Evolutionary conservation across 2,888 invertebrate species (phyloP), one percentile per base, ranked within the genome.

Genomic region (Cryptus viduatorius): DNA sequence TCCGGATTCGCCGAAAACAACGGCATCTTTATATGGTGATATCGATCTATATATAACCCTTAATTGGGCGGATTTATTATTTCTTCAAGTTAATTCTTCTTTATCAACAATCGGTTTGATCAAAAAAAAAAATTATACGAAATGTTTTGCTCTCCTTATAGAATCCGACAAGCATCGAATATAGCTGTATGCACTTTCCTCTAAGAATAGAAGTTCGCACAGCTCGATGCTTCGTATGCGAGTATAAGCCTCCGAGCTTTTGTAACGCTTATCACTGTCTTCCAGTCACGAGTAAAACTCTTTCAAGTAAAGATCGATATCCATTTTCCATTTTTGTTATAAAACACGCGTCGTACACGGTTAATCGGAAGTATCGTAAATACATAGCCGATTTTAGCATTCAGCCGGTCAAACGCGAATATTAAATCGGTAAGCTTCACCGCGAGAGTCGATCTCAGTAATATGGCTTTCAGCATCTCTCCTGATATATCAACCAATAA

Each of bases 191-290:
- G 16, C 56, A 24, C 56, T 42, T n/a, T 16, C 8, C 56, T 48
- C 82, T 19, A 14, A 72, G 61, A 78, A 73, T 81, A 81, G 76
- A 76, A 75, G 53, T 64, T 76, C 64, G 53, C 61, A 81, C 61
- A 75, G 44, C 75, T 69, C 79, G 75, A 10, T 53, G 53, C 75
- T 79, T 24, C 53, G 37, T 42, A 65, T 61, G 53, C 56, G 69
- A 75, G 64, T 75, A 65, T 5, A 64, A 69, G 56, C 64, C 53
- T 42, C 46, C 29, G 56, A 79, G 79, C 64, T 79, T 76, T 64
- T 65, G 31, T 48, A 79, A 79, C 65, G 73, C 69, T 64, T 64
- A 59, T 71, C 72, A 53, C 72, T 50, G n/a, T 48, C 46, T 65
- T 61, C 14, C 46, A 69, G 61, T 31, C 50, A 42, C 3, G 42